A percentile compares a stretch with the other conserved stretches of the same genome.
These are phyloP conservation scores for Thryonomys swinderianus DNA, from an alignment of 2,113 vertebrate genomes.

Conservation along the genomic window DNA sequence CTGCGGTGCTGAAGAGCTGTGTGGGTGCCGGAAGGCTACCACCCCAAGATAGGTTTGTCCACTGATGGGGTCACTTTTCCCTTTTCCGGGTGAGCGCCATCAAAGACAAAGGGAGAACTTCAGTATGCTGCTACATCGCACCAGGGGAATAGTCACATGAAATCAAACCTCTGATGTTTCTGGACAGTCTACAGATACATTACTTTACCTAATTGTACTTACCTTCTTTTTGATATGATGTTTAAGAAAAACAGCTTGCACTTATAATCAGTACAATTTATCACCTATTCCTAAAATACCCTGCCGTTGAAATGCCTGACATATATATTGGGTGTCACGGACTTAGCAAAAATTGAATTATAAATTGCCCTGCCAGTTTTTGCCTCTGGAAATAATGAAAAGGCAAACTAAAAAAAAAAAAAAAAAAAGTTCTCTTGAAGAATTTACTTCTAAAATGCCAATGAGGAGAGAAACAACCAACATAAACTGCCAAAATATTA, in stretches of 20 bases:
- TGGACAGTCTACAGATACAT: conserved; percentile 89
- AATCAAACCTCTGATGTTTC: conserved; percentile 86
- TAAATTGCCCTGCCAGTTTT: conserved; percentile 94
- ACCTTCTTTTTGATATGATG: conserved; percentile 89
- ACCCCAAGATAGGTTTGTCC: conserved; percentile 76
- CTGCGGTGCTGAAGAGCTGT: conserved; percentile 75
- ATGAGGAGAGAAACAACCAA: conserved; percentile 86
- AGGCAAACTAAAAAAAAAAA: conserved; percentile 88
- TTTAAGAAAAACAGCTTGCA: conserved; percentile 91
- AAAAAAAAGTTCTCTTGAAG: conserved; percentile 88
- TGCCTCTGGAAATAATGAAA: conserved; percentile 94
- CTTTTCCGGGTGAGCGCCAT: conserved; percentile 85
- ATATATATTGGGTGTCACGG: conserved; percentile 98
- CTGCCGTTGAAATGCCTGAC: conserved; percentile 96
- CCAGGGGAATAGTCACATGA: conserved; percentile 83
- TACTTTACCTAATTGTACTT: conserved; percentile 88
- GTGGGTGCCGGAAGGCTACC: conserved; percentile 86
- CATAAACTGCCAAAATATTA: conserved; percentile 84
- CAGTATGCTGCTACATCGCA: conserved; percentile 83
- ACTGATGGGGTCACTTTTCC: conserved; percentile 69
- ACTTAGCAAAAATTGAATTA: conserved; percentile 95
- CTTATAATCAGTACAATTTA: conserved; percentile 93
- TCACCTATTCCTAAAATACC: conserved; percentile 92
- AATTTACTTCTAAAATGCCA: conserved; percentile 88
- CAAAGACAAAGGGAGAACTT: conserved; percentile 83